Base-by-base conservation (phyloP, 1,140 invertebrate species). In the Neodiprion fabricii region DNA sequence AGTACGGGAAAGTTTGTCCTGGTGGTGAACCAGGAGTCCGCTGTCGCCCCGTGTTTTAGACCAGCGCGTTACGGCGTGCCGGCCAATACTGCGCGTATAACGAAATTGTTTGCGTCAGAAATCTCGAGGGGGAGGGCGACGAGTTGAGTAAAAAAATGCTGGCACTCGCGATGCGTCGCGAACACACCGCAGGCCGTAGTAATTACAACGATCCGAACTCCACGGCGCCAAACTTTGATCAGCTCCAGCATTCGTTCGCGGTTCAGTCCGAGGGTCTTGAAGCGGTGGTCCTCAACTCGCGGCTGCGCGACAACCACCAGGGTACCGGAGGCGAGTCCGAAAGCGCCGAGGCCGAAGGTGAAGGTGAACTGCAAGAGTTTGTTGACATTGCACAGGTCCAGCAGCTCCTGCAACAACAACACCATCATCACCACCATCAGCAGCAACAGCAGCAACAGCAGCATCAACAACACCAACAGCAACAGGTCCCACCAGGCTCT, bases 151-250 rank as follows among this genome's bases (percentile, higher is more conserved):
- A 85, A 86, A 87, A 87, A 83, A 87, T 87, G 86, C 85, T 87
- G 85, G 85, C 86, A 80, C 85, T 87, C 82, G 85, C 86, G 81
- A 87, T 87, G 85, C 85, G 85, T 83, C 86, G 86, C 84, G 86
- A 87, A 87, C 86, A 87, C 77, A 85, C 85, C 79, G 85, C 85
- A 79, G 85, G 85, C 83, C 85, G 86, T 79, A 82, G 77, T 67
- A 80, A 79, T 80, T 84, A 85, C 81, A 87, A 87, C 82, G 86
- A 87, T 74, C 84, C 85, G 73, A 76, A 84, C 71, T 85, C 85
- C 79, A 80, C 85, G 74, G 82, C 85, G 67, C 83, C 81, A 76
- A 85, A 84, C 23, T 87, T 87, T 79, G 86, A 87, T 17, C 86
- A 87, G 77, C 78, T 87, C 53, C 86, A 87, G 75, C 85, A 83